Conservation (phyloP, 2,888 invertebrate genomes). For the Colletes collaris region DNA sequence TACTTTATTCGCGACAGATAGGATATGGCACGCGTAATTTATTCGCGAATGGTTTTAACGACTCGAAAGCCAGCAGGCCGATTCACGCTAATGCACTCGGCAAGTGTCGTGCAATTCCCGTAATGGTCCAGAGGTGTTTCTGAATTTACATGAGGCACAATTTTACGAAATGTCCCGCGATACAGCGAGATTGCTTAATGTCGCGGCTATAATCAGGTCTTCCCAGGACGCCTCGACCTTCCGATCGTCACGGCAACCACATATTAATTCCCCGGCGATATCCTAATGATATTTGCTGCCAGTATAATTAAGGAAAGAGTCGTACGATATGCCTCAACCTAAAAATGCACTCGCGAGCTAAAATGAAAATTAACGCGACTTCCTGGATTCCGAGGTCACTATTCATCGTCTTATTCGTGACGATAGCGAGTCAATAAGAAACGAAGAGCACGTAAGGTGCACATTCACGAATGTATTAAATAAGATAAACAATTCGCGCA, state of each 20-base stretch:
- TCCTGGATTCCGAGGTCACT: too few relatives aligned
- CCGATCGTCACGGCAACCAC: constrained; percentile 1
- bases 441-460: too few relatives aligned
- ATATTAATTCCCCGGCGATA: constrained; percentile 27
- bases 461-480: too few relatives aligned
- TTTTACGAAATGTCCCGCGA: constrained; percentile 1
- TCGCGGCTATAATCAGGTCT: constrained; percentile 6
- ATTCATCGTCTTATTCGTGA: not conserved
- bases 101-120: constrained; percentile 18
- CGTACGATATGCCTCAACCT: not conserved
- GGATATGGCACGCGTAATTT: constrained; percentile 43
- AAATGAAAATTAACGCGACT: constrained; percentile 1
- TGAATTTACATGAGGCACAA: constrained; percentile 27
- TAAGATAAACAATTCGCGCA: too few relatives aligned
- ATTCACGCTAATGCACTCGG: constrained; percentile 36
- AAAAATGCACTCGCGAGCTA: not conserved
- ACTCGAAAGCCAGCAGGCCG: constrained; percentile 17
- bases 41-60: constrained; percentile 40
- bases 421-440: not conserved
- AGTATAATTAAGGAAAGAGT: not conserved
- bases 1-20: constrained; percentile 12
- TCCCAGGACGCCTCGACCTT: not conserved
- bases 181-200: constrained; percentile 17
- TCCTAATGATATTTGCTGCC: constrained; percentile 3
- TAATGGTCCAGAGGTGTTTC: constrained; percentile 28